Base-by-base conservation (phyloP, 2,113 vertebrate species). In the Copsychus sechellarum region DNA sequence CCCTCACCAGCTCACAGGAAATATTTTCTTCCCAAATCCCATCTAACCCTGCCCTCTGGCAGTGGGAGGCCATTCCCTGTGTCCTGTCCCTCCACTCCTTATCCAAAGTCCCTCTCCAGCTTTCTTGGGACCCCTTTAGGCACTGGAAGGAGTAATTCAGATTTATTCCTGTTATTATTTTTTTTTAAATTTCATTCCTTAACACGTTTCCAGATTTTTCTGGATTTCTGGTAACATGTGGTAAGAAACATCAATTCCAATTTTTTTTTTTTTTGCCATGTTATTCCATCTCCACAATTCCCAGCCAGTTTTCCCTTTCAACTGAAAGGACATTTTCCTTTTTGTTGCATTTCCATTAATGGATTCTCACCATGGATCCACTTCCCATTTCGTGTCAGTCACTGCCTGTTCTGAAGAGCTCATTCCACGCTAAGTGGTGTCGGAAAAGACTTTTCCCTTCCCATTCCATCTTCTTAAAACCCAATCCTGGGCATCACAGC, bases 351-450 rank as follows among this genome's bases (percentile, higher is more conserved):
- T 67, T 57, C 36, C 54, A 29, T 60, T 50, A 40, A 38, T 1
- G 40, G 20, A 24, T 69, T 4, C 33, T 61, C n/a, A 17, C 3
- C 21, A 1, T 3, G n/a, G 51, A 38, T 57, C 28, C 0, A 0
- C 33, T 81, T 38, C 43, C 36, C 4, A 12, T 69, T 25, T 26
- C 4, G 1, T 82, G 90, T 71, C 47, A 43, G 42, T 45, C 1
- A 0, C 15, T 48, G 77, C 47, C 54, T 24, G 6, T 24, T 78
- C 76, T 7, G 0, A 73, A 56, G 42, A 31, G 29, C 45, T 73
- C 54, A 7, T 50, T 57, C 78, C 64, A 4, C 20, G 6, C 69
- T 18, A 42, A 90, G 56, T 62, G 38, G 8, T 81, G 71, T 1
- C 0, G 3, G 36, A 84, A 57, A 73, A 24, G 22, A 58, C n/a